Evolutionary conservation across 2,797 vertebrate species (phyloP).

Genomic region (Caiman crocodilus): DNA sequence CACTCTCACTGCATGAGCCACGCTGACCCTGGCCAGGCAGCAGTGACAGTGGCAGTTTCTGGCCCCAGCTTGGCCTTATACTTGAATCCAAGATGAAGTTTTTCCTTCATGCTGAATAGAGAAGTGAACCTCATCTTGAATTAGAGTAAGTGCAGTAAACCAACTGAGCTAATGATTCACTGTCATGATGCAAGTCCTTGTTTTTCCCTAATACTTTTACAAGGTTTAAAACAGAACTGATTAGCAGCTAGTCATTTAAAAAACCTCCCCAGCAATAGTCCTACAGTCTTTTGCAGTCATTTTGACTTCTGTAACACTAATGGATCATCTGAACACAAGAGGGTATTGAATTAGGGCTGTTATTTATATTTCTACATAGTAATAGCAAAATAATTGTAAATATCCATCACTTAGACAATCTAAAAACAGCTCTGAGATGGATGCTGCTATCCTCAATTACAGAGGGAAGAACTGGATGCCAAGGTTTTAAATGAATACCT

Average conservation of each 20-base stretch:
- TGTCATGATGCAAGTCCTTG: slow-evolving; percentile 31
- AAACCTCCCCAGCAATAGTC: slow-evolving; percentile 54
- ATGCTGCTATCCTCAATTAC: slow-evolving; percentile 7
- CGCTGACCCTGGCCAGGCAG: too few relatives aligned
- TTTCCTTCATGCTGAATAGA: too few relatives aligned
- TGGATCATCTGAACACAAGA: slow-evolving; percentile 72
- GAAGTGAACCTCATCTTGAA: background rate
- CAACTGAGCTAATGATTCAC: background rate
- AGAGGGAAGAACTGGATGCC: background rate
- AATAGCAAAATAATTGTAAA: slow-evolving; percentile 71
- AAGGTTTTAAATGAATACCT: background rate
- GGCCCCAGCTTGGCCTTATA: too few relatives aligned
- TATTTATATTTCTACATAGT: slow-evolving; percentile 48
- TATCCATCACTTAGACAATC: slow-evolving; percentile 54
- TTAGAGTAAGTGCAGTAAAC: background rate
- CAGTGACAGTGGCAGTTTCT: too few relatives aligned
- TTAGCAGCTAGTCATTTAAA: slow-evolving; percentile 49
- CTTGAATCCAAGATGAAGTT: too few relatives aligned
- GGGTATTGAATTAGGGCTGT: slow-evolving; percentile 69
- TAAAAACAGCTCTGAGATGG: slow-evolving; percentile 58
- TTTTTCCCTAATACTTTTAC: slow-evolving; percentile 17
- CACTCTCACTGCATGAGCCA: too few relatives aligned
- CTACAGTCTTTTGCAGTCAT: background rate
- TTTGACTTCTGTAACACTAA: slow-evolving; percentile 45
- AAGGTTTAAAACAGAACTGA: slow-evolving; percentile 19